Evolutionary conservation across 2,113 vertebrate genomes (phyloP), one percentile per base, ranked within the genome.

Genomic region (Solea solea): DNA sequence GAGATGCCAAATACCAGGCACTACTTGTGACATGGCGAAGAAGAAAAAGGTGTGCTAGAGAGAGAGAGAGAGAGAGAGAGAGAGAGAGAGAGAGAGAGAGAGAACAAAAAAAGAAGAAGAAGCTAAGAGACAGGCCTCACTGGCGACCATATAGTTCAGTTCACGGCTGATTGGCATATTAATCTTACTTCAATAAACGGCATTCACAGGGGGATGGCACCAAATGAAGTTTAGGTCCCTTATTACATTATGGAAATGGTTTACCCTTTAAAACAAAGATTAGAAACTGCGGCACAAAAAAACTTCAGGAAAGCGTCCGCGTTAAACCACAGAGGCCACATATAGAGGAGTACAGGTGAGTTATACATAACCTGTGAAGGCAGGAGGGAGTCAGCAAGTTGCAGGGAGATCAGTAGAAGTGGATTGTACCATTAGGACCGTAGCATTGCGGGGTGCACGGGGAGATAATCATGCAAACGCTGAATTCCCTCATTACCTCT

Each of bases 391-490:
- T 60, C 54, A 8, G 28, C 25, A 60, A 76, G 57, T 44, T 40
- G 40, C 60, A 25, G 60, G 34, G 60, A 50, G 73, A 74, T 75
- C 65, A 76, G 74, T 27, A 52, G 46, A n/a, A 39, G 49, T n/a
- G 50, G 25, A 46, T 66, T 78, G 78, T 69, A 74, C 49, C 72
- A 82, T 81, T 76, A 70, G 62, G 39, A 58, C 64, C 78, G 59
- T 9, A 64, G 76, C n/a, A 28, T 68, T 73, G 72, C 60, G 50
- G 51, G 11, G 1, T 70, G 68, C 44, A 59, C 21, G 57, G 51
- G 61, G 74, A 83, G 44, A 88, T 90, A 82, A 88, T 88, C 81
- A 80, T 63, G 55, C 78, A 81, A 80, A 87, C 80, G 69, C 68
- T 69, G 63, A 75, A 59, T 70, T 86, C 74, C 72, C 73, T 88